phyloP scores from a whole-genome alignment of 2,113 vertebrate genomes.

The Alaudala cheleensis region DNA sequence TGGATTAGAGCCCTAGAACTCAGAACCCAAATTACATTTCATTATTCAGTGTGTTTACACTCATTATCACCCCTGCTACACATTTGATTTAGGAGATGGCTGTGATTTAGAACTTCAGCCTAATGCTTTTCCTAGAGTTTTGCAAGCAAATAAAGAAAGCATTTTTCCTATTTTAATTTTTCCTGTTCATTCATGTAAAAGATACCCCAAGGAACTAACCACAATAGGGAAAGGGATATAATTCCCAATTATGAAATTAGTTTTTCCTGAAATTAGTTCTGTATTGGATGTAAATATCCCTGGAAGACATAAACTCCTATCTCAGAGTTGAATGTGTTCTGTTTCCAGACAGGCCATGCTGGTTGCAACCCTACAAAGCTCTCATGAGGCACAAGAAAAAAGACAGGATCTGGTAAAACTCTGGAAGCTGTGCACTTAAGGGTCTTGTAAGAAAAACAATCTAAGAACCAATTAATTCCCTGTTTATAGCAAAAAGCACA shows the following conservation, averaged over 20 bases:
- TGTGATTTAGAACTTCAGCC: constrained; percentile 44
- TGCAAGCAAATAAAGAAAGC: constrained; percentile 21
- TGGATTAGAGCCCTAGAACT: constrained; percentile 41
- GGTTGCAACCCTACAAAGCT: background rate
- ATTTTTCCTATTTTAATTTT: background rate
- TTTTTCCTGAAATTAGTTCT: background rate
- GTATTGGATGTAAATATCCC: background rate
- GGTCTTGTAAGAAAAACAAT: background rate
- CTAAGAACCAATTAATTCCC: background rate
- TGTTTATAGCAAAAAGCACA: background rate
- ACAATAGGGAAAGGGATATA: background rate
- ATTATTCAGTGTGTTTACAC: constrained; percentile 20
- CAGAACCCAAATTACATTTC: constrained; percentile 6
- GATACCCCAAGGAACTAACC: background rate
- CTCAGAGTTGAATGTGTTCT: background rate
- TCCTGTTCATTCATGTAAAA: background rate
- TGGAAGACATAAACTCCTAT: background rate
- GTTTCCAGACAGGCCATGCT: background rate
- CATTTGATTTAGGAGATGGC: constrained; percentile 10
- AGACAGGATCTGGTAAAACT: background rate
- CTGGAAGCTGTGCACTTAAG: rapidly evolving
- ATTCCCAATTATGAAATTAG: background rate
- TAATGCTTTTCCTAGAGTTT: constrained; percentile 34
- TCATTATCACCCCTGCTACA: constrained; percentile 31
- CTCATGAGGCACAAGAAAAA: background rate